Percentiles rank a stretch among this genome's conserved stretches.
Evolutionary conservation across 2,888 invertebrate species (phyloP).

Genomic region (Chrysolina oricalcia): DNA sequence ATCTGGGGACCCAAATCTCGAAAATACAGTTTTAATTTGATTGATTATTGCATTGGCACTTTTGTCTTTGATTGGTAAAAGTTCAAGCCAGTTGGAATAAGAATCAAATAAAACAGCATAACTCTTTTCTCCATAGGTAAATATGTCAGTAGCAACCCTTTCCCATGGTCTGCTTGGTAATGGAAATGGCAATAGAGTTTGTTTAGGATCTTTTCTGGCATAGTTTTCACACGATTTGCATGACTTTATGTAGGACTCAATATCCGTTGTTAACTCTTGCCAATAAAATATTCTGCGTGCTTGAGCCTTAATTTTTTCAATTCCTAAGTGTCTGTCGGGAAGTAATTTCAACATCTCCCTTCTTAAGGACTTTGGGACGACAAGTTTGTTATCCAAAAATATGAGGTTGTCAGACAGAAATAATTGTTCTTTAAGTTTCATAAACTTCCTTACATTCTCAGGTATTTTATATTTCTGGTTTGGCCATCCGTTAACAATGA

Average conservation of each 20-base stretch:
- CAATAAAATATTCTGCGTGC: too few relatives aligned
- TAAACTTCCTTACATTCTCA: too few relatives aligned
- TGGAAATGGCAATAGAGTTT: not conserved
- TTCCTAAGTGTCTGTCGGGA: not conserved
- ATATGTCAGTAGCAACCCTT: constrained; percentile 34
- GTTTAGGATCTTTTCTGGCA: not conserved
- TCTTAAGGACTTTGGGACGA: not conserved
- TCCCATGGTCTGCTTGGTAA: constrained; percentile 22
- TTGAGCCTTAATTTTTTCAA: too few relatives aligned
- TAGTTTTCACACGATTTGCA: not conserved
- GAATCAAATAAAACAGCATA: not conserved
- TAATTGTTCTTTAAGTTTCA: too few relatives aligned
- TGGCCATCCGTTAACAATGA: too few relatives aligned
- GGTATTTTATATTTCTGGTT: too few relatives aligned
- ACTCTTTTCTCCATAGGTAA: constrained; percentile 27
- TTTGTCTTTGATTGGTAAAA: constrained; percentile 38
- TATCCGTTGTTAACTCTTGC: too few relatives aligned
- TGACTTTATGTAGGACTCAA: too few relatives aligned
- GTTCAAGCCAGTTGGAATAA: constrained; percentile 54
- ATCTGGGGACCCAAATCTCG: not conserved
- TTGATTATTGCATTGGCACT: constrained; percentile 29
- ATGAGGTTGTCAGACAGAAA: too few relatives aligned
- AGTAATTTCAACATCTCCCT: not conserved
- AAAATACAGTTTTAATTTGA: not conserved
- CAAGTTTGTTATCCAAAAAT: constrained; percentile 1